phyloP scores from a whole-genome alignment of 2,888 invertebrate species.

The Torymus texanus region DNA sequence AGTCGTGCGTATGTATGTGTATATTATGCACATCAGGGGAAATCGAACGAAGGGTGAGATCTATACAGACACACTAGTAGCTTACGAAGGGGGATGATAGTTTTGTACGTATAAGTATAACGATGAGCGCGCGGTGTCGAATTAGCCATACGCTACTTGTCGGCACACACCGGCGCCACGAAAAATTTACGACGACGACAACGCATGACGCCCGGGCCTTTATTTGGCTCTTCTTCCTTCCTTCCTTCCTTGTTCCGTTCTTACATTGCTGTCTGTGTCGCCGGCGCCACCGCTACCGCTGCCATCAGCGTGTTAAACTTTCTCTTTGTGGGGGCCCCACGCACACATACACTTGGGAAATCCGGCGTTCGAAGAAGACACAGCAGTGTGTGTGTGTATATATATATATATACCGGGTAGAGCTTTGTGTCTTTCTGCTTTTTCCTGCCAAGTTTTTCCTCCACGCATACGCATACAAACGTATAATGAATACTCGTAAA shows the following conservation, averaged over 20 bases:
- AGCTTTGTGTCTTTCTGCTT: background rate
- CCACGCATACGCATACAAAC: too few relatives aligned
- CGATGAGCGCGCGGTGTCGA: background rate
- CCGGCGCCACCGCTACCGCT: too few relatives aligned
- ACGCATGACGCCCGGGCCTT: too few relatives aligned
- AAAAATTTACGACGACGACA: conserved; percentile 25
- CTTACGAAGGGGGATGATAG: conserved; percentile 18
- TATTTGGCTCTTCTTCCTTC: background rate
- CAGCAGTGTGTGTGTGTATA: too few relatives aligned
- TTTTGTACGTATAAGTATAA: background rate
- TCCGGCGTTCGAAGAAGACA: background rate
- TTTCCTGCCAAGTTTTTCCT: background rate
- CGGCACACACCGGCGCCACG: background rate
- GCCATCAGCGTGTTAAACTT: conserved; percentile 2
- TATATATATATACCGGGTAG: too few relatives aligned
- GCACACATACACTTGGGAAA: conserved; percentile 3
- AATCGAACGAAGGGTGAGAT: background rate
- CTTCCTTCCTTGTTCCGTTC: background rate
- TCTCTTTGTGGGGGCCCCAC: conserved; percentile 28
- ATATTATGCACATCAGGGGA: background rate
- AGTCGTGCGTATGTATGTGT: too few relatives aligned
- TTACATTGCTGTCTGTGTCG: background rate
- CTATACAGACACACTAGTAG: too few relatives aligned
- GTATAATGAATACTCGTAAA: too few relatives aligned
- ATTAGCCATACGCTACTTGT: conserved; percentile 27